These are phyloP conservation scores for Phania funesta DNA, from an alignment of 2,888 invertebrate species.

Conservation along the genomic window DNA sequence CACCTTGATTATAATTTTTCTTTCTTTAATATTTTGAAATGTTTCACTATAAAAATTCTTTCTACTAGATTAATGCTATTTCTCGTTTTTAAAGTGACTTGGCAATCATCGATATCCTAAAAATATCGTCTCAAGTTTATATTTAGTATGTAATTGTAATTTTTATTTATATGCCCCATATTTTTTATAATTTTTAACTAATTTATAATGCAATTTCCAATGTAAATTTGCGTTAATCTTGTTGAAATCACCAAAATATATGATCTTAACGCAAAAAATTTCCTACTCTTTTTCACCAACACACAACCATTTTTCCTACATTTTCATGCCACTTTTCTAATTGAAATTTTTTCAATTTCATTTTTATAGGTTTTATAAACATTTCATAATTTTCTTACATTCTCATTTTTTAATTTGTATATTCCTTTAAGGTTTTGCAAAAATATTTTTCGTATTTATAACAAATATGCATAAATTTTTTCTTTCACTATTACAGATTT, in stretches of 20 bases:
- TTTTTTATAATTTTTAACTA: background rate
- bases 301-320: slow-evolving; percentile 19
- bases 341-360: background rate
- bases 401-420: slow-evolving; percentile 21
- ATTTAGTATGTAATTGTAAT: background rate
- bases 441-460: slow-evolving; percentile 10
- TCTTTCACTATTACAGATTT: slow-evolving; percentile 30
- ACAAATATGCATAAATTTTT: slow-evolving; percentile 25
- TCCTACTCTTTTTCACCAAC: slow-evolving; percentile 26
- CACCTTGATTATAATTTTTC: slow-evolving; percentile 40
- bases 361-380: slow-evolving; percentile 1
- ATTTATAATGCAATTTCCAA: background rate
- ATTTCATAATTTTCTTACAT: slow-evolving; percentile 34
- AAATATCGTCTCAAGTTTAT: background rate
- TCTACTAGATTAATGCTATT: background rate
- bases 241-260: slow-evolving; percentile 1
- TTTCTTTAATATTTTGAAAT: background rate
- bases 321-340: slow-evolving; percentile 19
- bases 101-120: background rate
- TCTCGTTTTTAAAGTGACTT: background rate
- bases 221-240: background rate
- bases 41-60: background rate
- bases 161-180: background rate
- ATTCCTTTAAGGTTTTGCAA: slow-evolving; percentile 35
- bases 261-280: background rate